Conservation (phyloP, 2,113 vertebrate genomes). For the Rhinolophus ferrumequinum region DNA sequence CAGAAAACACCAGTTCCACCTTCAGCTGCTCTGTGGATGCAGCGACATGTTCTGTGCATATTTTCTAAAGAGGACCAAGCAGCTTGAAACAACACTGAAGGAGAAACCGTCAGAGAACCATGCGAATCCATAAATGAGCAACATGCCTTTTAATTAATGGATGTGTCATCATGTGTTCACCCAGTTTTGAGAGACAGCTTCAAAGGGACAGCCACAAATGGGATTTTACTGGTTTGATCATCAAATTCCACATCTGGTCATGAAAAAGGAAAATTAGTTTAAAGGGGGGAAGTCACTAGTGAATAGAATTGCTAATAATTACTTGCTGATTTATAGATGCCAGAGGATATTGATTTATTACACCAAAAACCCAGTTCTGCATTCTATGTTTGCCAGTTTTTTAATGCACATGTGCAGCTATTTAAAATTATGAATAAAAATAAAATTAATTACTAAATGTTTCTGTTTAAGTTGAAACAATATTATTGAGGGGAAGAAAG, state of each 20-base stretch:
- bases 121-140: constrained; percentile 6
- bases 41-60: not conserved
- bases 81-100: not conserved
- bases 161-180: not conserved
- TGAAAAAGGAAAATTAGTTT: constrained; percentile 45
- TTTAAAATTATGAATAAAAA: constrained; percentile 61
- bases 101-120: constrained; percentile 19
- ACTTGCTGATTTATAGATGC: constrained; percentile 50
- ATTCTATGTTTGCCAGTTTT: not conserved
- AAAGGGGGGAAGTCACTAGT: constrained; percentile 15
- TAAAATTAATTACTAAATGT: constrained; percentile 53
- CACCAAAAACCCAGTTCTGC: constrained; percentile 27
- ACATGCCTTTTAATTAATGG: constrained; percentile 24
- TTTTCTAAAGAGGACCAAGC: not conserved
- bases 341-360: constrained; percentile 57
- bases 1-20: not conserved
- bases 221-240: constrained; percentile 48
- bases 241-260: constrained; percentile 52
- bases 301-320: constrained; percentile 57
- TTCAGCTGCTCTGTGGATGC: not conserved
- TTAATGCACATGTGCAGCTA: constrained; percentile 37
- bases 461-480: constrained; percentile 54
- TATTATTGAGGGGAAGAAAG: constrained; percentile 28
- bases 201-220: constrained; percentile 45
- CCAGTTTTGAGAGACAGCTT: constrained; percentile 21